A percentile compares a stretch with the other conserved stretches of the same genome.
Conservation (phyloP, 2,797 vertebrate species). For the Basileuterus tristriatus region DNA sequence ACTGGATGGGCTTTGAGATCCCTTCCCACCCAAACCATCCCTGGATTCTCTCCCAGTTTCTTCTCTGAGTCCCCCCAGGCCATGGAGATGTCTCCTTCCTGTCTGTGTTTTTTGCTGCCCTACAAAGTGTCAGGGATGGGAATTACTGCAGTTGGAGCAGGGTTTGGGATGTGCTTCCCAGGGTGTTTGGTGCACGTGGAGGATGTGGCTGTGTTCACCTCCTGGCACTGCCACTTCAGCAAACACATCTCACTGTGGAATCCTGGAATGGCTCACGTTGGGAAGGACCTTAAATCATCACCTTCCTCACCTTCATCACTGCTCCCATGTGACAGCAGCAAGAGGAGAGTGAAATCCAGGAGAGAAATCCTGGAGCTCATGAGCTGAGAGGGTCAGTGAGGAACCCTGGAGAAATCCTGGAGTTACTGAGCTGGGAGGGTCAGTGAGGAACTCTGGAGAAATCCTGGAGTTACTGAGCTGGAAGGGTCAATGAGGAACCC, state of each 20-base stretch:
- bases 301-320: neutral
- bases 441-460: neutral
- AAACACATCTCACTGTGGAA: rapidly evolving
- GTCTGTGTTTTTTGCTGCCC: neutral
- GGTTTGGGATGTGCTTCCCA: rapidly evolving
- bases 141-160: neutral
- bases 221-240: neutral
- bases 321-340: rapidly evolving
- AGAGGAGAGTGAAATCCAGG: neutral
- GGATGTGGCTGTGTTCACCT: neutral
- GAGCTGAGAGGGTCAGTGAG: neutral
- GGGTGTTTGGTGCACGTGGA: neutral
- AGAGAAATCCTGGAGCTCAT: neutral
- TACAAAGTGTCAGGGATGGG: rapidly evolving
- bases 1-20: neutral
- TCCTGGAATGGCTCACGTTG: neutral
- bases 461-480: neutral
- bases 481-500: neutral
- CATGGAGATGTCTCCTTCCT: rapidly evolving
- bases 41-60: neutral
- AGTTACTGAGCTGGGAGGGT: rapidly evolving
- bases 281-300: neutral
- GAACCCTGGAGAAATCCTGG: neutral
- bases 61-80: neutral
- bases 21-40: neutral